Percentiles rank a stretch among this genome's conserved stretches.
Evolutionary conservation across 2,113 vertebrate genomes (phyloP).

Genomic region (Meles meles): DNA sequence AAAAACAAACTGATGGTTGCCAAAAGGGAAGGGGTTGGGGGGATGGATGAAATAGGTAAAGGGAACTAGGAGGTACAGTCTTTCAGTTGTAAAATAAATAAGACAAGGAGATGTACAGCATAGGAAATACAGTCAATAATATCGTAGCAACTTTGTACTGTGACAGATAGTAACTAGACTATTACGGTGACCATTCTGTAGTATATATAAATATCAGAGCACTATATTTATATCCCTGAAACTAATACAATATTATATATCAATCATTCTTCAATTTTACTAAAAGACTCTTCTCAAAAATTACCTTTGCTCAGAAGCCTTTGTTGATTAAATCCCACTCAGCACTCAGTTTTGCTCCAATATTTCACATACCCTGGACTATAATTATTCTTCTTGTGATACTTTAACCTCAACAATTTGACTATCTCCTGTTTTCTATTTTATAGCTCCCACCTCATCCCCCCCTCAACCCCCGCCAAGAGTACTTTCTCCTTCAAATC

Average conservation of each 20-base stretch:
- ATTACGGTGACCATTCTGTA: not conserved
- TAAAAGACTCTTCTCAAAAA: not conserved
- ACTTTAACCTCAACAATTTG: not conserved
- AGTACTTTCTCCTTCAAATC: not conserved
- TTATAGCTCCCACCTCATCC: not conserved
- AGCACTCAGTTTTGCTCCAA: not conserved
- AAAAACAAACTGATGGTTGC: not conserved
- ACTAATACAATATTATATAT: not conserved
- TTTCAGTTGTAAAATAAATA: not conserved
- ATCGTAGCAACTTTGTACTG: not conserved
- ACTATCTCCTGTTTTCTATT: not conserved
- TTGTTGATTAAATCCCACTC: not conserved
- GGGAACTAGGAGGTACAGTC: not conserved
- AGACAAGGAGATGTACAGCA: not conserved
- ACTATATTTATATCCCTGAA: not conserved
- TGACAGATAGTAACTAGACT: not conserved
- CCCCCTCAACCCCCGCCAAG: not conserved
- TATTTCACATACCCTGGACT: not conserved
- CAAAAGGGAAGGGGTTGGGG: not conserved
- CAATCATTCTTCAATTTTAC: not conserved
- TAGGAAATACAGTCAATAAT: not conserved
- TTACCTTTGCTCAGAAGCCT: not conserved
- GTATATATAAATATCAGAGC: not conserved
- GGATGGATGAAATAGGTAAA: not conserved
- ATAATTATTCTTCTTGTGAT: not conserved